Conservation (phyloP, 2,888 invertebrate species). For the Labia minor region DNA sequence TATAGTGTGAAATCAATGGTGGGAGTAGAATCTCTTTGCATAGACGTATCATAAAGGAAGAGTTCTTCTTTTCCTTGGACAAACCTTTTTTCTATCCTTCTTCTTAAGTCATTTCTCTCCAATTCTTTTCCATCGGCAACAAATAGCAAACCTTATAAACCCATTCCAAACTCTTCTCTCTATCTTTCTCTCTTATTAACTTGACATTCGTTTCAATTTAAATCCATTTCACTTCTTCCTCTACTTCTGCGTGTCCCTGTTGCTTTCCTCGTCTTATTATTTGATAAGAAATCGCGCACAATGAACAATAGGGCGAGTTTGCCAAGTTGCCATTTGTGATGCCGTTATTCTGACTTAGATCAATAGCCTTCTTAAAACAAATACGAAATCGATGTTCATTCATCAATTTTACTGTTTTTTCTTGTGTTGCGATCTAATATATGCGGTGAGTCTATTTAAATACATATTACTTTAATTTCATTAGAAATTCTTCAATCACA, state of each 20-base stretch:
- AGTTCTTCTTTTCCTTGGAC: neutral
- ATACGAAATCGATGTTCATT: neutral
- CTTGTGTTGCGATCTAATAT: no score
- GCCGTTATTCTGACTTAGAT: neutral
- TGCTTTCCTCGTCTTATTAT: constrained; percentile 4
- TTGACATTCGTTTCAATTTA: constrained; percentile 13
- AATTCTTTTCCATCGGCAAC: neutral
- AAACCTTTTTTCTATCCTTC: neutral
- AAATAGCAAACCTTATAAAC: no score
- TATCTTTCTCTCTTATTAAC: constrained; percentile 7
- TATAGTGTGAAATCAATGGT: no score
- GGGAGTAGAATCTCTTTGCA: no score
- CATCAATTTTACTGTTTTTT: no score
- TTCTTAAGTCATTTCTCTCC: neutral
- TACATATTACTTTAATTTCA: no score
- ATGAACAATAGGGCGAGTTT: neutral
- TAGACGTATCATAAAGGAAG: no score
- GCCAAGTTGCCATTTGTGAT: constrained; percentile 8
- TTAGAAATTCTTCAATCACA: no score
- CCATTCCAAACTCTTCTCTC: neutral
- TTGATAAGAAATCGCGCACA: neutral
- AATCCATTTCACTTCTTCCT: neutral
- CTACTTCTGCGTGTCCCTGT: neutral
- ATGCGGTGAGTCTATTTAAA: no score
- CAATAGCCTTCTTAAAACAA: neutral